Evolutionary conservation across 2,797 vertebrate species (phyloP).

Genomic region (Rhinogobio ventralis): DNA sequence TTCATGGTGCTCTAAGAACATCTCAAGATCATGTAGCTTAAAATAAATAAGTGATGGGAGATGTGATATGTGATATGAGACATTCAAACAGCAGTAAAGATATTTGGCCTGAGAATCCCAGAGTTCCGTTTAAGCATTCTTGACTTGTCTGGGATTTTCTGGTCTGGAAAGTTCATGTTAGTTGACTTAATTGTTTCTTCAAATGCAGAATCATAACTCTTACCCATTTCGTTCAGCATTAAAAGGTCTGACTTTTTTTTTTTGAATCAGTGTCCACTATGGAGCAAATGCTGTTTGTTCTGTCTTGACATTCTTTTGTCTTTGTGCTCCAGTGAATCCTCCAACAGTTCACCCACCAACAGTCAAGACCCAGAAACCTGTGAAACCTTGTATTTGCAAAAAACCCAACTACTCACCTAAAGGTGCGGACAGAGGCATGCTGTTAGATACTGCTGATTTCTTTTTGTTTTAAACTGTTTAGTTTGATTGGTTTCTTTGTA

Average conservation of each 20-base stretch:
- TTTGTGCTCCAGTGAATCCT: slow-evolving; percentile 5
- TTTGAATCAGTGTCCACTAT: neutral
- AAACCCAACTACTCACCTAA: neutral
- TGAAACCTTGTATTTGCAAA: neutral
- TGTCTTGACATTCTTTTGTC: neutral
- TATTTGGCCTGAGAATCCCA: neutral
- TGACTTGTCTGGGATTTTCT: neutral
- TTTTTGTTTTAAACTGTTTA: neutral
- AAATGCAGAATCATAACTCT: neutral
- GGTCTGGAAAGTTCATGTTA: neutral
- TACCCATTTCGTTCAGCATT: neutral
- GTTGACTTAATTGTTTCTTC: neutral
- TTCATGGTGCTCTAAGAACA: neutral
- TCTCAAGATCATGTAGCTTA: neutral
- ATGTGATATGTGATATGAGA: neutral
- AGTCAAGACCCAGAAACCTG: neutral
- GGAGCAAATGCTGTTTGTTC: neutral
- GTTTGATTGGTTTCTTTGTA: slow-evolving; percentile 27
- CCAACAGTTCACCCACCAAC: neutral
- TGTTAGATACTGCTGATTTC: neutral
- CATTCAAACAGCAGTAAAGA: neutral
- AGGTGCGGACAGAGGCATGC: neutral
- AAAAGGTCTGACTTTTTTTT: neutral
- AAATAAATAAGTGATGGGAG: neutral
- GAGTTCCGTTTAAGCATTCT: neutral